Conservation (phyloP, 2,113 vertebrate genomes). For the Monopterus albus region DNA sequence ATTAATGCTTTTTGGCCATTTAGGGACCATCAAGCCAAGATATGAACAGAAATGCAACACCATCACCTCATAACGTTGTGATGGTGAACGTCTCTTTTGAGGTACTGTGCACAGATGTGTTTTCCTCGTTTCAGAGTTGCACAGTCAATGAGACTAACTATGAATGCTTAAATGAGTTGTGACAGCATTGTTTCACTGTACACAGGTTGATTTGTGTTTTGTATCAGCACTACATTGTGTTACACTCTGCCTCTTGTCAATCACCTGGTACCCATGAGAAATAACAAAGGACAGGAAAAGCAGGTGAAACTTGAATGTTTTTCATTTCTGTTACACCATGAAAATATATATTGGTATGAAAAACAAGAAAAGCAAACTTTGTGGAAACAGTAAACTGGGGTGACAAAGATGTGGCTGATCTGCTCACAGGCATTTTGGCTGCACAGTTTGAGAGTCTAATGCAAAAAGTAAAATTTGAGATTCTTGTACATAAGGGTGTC, state of each 20-base stretch:
- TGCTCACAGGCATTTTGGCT: neutral
- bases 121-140: neutral
- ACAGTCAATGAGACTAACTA: slow-evolving; percentile 8
- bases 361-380: too few relatives aligned
- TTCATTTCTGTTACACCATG: neutral
- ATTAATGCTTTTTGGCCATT: too few relatives aligned
- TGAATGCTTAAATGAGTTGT: slow-evolving; percentile 25
- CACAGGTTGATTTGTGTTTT: neutral
- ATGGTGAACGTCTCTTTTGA: too few relatives aligned
- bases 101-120: neutral
- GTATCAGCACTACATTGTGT: neutral
- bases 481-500: slow-evolving; percentile 3
- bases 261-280: slow-evolving; percentile 8
- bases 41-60: too few relatives aligned
- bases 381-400: too few relatives aligned
- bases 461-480: neutral
- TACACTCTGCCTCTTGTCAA: slow-evolving; percentile 38
- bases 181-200: neutral
- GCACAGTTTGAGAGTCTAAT: too few relatives aligned
- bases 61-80: too few relatives aligned
- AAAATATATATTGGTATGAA: too few relatives aligned
- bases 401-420: too few relatives aligned
- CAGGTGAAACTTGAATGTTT: too few relatives aligned
- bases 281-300: neutral
- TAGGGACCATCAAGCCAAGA: too few relatives aligned